Conservation (phyloP, 2,797 vertebrate genomes). For the Spatula clypeata region DNA sequence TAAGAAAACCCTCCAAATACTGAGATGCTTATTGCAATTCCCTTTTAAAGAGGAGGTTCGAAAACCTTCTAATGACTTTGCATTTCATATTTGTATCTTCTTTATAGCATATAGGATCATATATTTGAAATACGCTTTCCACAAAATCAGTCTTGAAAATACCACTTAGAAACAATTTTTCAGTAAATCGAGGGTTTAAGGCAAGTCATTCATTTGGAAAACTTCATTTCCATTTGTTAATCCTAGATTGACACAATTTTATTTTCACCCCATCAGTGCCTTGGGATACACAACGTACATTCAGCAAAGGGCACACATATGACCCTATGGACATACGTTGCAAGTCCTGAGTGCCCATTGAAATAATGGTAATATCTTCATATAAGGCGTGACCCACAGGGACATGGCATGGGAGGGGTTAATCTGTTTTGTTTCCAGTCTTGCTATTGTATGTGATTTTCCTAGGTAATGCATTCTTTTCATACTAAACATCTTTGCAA, state of each 20-base stretch:
- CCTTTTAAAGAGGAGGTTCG: slow-evolving; percentile 60
- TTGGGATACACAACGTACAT: slow-evolving; percentile 80
- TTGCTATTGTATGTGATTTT: slow-evolving; percentile 75
- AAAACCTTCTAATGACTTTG: slow-evolving; percentile 17
- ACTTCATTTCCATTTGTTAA: slow-evolving; percentile 72
- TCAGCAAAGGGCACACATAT: slow-evolving; percentile 78
- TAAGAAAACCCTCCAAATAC: slow-evolving; percentile 82
- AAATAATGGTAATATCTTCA: slow-evolving; percentile 77
- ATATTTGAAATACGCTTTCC: slow-evolving; percentile 28
- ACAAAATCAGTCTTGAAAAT: slow-evolving; percentile 64
- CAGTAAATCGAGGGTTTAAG: slow-evolving; percentile 95
- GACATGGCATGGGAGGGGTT: slow-evolving; percentile 82
- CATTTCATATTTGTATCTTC: slow-evolving; percentile 25
- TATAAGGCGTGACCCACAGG: slow-evolving; percentile 85
- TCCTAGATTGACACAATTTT: slow-evolving; percentile 63
- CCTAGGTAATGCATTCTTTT: slow-evolving; percentile 71
- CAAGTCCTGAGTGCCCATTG: slow-evolving; percentile 84
- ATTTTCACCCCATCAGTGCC: slow-evolving; percentile 77
- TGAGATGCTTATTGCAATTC: slow-evolving; percentile 83
- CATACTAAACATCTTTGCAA: slow-evolving; percentile 78
- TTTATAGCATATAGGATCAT: slow-evolving; percentile 16
- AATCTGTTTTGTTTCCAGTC: slow-evolving; percentile 78
- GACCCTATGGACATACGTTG: slow-evolving; percentile 77
- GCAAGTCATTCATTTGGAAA: slow-evolving; percentile 88
- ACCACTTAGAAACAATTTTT: slow-evolving; percentile 75